These are phyloP conservation scores for Sialis lutaria DNA, from an alignment of 2,888 invertebrate species.

Conservation along the genomic window DNA sequence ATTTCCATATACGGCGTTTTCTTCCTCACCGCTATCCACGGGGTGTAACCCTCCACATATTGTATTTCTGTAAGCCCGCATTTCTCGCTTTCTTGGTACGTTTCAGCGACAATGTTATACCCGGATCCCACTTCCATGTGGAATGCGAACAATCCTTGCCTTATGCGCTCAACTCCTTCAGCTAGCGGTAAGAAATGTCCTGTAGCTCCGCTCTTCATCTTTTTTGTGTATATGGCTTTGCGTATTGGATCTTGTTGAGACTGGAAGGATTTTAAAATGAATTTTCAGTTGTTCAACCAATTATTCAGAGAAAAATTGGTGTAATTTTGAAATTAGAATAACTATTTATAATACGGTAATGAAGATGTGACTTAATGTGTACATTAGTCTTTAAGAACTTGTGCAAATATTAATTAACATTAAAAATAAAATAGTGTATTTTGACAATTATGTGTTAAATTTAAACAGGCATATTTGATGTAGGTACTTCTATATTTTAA, in stretches of 20 bases:
- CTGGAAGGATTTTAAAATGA: conserved; percentile 15
- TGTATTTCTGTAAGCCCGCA: conserved; percentile 15
- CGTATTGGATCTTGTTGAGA: conserved; percentile 15
- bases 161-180: conserved; percentile 2
- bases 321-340: too few relatives aligned
- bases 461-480: too few relatives aligned
- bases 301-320: not conserved
- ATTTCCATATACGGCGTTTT: not conserved
- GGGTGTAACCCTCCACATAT: not conserved
- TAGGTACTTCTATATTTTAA: too few relatives aligned
- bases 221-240: conserved; percentile 16
- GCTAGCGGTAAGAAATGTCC: conserved; percentile 8
- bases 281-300: not conserved
- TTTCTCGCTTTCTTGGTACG: conserved; percentile 18
- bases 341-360: too few relatives aligned
- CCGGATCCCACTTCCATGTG: conserved; percentile 15
- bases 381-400: too few relatives aligned
- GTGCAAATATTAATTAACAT: too few relatives aligned
- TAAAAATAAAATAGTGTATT: too few relatives aligned
- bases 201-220: conserved; percentile 17
- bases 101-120: conserved; percentile 15
- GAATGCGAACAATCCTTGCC: conserved; percentile 10
- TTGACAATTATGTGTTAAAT: too few relatives aligned
- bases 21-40: not conserved
- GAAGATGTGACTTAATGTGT: too few relatives aligned